Evolutionary conservation across 2,113 vertebrate genomes (phyloP).

Genomic region (Silurus asotus): DNA sequence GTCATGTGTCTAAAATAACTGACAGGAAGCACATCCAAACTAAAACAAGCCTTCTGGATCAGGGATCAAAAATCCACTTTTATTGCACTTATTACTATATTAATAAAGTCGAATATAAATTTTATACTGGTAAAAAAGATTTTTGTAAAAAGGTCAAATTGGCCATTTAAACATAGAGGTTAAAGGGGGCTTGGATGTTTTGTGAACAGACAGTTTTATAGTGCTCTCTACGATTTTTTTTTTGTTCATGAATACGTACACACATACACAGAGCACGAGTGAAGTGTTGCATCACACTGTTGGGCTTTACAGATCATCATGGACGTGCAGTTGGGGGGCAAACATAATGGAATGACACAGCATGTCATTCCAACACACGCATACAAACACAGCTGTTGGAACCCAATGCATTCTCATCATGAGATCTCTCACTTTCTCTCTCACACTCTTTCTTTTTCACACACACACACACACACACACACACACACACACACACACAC

Average conservation of each 20-base stretch:
- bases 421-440: not conserved
- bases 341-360: not conserved
- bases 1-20: no score
- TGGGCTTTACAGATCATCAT: conserved; percentile 33
- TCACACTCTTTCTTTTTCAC: not conserved
- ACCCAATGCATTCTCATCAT: conserved; percentile 34
- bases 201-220: not conserved
- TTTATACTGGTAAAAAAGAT: no score
- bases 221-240: not conserved
- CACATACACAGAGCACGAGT: conserved; percentile 17
- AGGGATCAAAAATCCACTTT: no score
- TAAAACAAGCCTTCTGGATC: no score
- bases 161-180: not conserved
- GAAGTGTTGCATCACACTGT: conserved; percentile 9
- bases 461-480: not conserved
- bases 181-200: not conserved
- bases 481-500: no score
- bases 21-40: no score
- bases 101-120: no score
- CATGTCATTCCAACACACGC: not conserved
- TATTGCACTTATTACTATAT: no score
- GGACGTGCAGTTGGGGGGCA: conserved; percentile 20
- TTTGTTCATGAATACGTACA: not conserved
- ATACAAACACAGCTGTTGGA: conserved; percentile 33
- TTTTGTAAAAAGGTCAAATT: not conserved